Conservation (phyloP, 2,113 vertebrate genomes). For the Myanophis thanlyinensis region DNA sequence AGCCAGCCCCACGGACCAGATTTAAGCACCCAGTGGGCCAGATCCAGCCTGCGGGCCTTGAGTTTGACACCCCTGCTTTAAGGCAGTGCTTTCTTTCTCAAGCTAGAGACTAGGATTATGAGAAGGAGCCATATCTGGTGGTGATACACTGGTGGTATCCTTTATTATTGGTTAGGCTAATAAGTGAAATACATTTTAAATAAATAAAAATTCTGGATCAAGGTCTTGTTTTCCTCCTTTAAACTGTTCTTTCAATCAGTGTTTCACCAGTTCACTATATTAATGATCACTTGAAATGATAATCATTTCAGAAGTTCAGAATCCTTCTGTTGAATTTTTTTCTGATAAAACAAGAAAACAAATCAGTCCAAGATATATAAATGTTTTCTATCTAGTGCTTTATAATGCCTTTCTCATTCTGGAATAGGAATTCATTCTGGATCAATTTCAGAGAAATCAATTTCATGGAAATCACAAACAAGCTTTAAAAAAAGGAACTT, state of each 20-base stretch:
- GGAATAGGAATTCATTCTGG: not conserved
- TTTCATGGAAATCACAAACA: not conserved
- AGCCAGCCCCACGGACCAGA: too few species aligned
- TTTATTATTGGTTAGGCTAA: not conserved
- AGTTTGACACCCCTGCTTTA: too few species aligned
- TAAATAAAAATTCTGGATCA: not conserved
- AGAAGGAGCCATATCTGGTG: not conserved
- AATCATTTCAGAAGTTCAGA: fast-evolving
- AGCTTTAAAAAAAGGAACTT: not conserved
- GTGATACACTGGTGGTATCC: not conserved
- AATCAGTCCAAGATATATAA: not conserved
- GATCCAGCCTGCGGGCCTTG: too few species aligned
- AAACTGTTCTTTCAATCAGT: not conserved
- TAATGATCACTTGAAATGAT: fast-evolving
- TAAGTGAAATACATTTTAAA: not conserved
- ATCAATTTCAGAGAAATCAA: not conserved
- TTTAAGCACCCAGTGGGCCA: too few species aligned
- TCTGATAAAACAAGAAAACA: conserved; percentile 8
- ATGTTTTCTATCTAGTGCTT: not conserved
- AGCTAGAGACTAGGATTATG: not conserved
- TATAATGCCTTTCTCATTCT: not conserved
- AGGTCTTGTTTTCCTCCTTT: not conserved
- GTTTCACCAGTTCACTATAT: fast-evolving
- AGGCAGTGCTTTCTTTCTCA: not conserved
- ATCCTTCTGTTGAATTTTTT: not conserved